Evolutionary conservation across 2,888 invertebrate species (phyloP).

Genomic region (Amblyteles armatorius): DNA sequence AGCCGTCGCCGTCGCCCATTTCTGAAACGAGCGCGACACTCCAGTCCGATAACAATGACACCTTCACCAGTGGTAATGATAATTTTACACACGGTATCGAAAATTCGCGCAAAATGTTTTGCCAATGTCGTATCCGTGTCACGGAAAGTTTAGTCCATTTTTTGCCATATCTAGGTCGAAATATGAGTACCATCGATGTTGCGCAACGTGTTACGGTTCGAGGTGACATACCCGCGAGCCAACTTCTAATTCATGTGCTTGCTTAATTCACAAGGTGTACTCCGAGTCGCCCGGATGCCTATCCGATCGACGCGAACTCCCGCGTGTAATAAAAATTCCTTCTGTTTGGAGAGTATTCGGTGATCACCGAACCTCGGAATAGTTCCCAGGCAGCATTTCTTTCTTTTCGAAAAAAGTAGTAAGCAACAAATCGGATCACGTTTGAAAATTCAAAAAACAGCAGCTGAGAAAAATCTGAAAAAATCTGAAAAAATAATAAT

Average conservation of each 20-base stretch:
- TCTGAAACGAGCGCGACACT: constrained; percentile 81
- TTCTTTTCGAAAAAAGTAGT: too few relatives aligned
- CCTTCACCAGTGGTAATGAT: constrained; percentile 76
- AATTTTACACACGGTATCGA: neutral
- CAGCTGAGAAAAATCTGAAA: too few relatives aligned
- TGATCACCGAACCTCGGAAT: neutral
- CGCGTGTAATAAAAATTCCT: neutral
- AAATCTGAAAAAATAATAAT: too few relatives aligned
- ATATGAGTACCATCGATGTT: neutral
- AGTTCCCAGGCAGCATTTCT: too few relatives aligned
- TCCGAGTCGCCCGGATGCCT: neutral
- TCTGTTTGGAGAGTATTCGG: neutral
- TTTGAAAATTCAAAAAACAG: too few relatives aligned
- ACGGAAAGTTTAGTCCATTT: neutral
- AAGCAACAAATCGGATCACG: too few relatives aligned
- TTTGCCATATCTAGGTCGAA: neutral
- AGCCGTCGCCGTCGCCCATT: constrained; percentile 80
- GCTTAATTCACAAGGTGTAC: neutral
- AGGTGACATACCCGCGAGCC: neutral
- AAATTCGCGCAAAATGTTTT: constrained; percentile 12
- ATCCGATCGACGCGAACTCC: neutral
- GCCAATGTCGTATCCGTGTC: neutral
- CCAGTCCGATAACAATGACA: constrained; percentile 82
- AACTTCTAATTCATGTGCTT: neutral
- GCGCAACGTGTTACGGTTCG: neutral